Conservation (phyloP, 1,140 invertebrate species). For the Caerostris darwini region DNA sequence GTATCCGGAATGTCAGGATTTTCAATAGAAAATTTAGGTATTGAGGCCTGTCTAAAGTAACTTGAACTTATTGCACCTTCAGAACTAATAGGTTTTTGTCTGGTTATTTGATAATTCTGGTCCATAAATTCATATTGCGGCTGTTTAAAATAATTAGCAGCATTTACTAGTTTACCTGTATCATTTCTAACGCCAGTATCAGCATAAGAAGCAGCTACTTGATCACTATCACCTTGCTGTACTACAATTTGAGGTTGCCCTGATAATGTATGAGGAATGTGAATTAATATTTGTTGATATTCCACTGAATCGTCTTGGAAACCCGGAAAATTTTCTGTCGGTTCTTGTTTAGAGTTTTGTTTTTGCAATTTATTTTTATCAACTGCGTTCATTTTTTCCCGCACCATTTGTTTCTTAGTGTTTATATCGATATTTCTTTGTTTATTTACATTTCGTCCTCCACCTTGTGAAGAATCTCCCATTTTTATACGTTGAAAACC, state of each 20-base stretch:
- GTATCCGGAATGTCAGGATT: not conserved
- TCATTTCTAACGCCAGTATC: not conserved
- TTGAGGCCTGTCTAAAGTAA: not conserved
- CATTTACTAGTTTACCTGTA: not conserved
- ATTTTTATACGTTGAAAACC: not conserved
- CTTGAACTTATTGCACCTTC: not conserved
- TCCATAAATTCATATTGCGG: not conserved
- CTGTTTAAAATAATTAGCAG: not conserved
- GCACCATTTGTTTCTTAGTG: not conserved
- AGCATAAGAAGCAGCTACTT: not conserved
- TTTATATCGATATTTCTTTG: not conserved
- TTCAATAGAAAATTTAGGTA: not conserved
- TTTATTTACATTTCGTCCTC: not conserved
- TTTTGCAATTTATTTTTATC: not conserved
- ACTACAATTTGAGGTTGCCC: constrained; percentile 39
- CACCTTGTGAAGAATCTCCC: not conserved
- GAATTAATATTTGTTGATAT: constrained; percentile 64
- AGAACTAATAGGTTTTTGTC: not conserved
- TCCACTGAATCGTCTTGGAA: not conserved
- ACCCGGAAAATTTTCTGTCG: not conserved
- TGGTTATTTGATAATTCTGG: not conserved
- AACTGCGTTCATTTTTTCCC: not conserved
- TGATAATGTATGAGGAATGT: constrained; percentile 37
- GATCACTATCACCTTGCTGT: not conserved
- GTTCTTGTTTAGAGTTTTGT: not conserved